These are phyloP conservation scores for Chaunax sp. DNA, from an alignment of 2,797 vertebrate species.

Conservation along the genomic window DNA sequence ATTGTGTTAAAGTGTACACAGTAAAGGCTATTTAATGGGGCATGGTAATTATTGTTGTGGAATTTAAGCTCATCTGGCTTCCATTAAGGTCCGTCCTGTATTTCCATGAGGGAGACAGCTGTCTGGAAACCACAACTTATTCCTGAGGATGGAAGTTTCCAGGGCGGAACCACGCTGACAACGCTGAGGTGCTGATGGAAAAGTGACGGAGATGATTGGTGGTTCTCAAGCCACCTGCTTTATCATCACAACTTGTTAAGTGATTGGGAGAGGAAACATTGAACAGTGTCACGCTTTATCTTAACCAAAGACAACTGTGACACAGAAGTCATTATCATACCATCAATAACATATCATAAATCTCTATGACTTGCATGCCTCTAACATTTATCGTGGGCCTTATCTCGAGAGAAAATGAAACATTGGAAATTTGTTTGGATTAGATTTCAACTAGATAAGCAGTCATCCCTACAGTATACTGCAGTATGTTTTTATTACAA, in stretches of 20 bases:
- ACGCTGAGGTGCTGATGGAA: slow-evolving; percentile 47
- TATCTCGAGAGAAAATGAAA: not conserved
- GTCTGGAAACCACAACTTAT: slow-evolving; percentile 63
- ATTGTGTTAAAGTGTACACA: slow-evolving; percentile 45
- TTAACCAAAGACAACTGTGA: not conserved
- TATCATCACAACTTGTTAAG: slow-evolving; percentile 25
- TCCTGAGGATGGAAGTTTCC: slow-evolving; percentile 66
- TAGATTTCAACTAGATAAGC: too few species aligned
- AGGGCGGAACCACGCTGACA: slow-evolving; percentile 46
- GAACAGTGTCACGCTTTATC: not conserved
- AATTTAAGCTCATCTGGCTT: slow-evolving; percentile 74
- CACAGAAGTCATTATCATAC: not conserved
- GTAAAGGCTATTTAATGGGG: slow-evolving; percentile 61
- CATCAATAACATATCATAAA: not conserved
- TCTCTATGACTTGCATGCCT: too few species aligned
- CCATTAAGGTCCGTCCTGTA: slow-evolving; percentile 55
- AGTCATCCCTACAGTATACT: too few species aligned
- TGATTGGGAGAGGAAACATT: not conserved
- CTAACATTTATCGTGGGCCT: too few species aligned
- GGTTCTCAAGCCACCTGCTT: slow-evolving; percentile 41
- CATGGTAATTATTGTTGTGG: slow-evolving; percentile 66
- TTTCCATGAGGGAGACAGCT: slow-evolving; percentile 66
- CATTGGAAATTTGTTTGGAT: too few species aligned
- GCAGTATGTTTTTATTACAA: not conserved
- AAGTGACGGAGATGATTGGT: slow-evolving; percentile 14